These are phyloP conservation scores for Eumerus sabulonum DNA, from an alignment of 2,888 invertebrate species.

Conservation along the genomic window DNA sequence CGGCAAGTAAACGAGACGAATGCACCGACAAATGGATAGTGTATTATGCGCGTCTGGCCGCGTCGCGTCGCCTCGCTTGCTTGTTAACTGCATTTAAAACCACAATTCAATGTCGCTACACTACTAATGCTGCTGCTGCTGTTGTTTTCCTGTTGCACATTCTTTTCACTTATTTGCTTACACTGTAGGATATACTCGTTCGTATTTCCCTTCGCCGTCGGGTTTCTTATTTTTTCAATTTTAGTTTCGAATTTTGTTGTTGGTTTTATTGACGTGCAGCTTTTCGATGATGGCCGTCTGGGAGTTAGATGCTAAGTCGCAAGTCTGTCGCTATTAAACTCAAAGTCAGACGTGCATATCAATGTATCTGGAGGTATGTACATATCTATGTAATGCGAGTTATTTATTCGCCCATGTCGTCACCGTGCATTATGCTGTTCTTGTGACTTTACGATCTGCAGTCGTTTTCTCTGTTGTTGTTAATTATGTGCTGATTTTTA, in stretches of 20 bases:
- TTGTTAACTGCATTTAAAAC: conserved; percentile 62
- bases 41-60: conserved; percentile 51
- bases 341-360: too few relatives aligned
- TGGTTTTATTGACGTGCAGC: too few relatives aligned
- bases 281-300: too few relatives aligned
- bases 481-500: too few relatives aligned
- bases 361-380: too few relatives aligned
- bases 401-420: too few relatives aligned
- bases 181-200: conserved; percentile 44
- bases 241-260: too few relatives aligned
- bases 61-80: conserved; percentile 42
- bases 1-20: conserved; percentile 26
- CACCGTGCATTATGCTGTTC: too few relatives aligned
- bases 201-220: conserved; percentile 40
- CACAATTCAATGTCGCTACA: conserved; percentile 62
- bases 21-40: conserved; percentile 55
- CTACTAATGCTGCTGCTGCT: conserved; percentile 23
- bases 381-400: too few relatives aligned
- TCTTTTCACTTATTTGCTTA: conserved; percentile 20
- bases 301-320: conserved; percentile 1
- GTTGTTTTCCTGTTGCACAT: conserved; percentile 47
- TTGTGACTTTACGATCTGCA: too few relatives aligned
- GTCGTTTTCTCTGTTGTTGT: too few relatives aligned
- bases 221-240: conserved; percentile 3
- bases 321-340: not conserved